Evolutionary conservation across 2,113 vertebrate species (phyloP), one percentile per base, ranked within the genome.

Genomic region (Numenius arquata): DNA sequence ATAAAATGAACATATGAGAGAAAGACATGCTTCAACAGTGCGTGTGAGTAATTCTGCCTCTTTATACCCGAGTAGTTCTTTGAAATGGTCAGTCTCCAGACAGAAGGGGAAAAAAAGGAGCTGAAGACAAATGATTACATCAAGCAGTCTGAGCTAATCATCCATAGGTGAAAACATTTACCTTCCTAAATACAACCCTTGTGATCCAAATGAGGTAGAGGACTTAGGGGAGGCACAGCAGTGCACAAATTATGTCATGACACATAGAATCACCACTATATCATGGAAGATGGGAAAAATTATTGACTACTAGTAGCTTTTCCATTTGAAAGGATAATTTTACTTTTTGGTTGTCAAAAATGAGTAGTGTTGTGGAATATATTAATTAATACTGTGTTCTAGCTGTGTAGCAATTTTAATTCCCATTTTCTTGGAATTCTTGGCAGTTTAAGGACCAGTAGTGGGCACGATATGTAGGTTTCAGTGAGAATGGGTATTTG

Each of bases 1-100:
- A 78, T 72, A 81, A 95, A 95, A 93, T 83, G 65, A 88, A 32
- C 62, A 79, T 83, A 77, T 93, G 92, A 90, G 72, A 66, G 55
- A 83, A 89, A 94, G 38, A 45, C 85, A 27, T 41, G 41, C 66
- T 95, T 90, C 85, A 80, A 8, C 38, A 80, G 78, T 55, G 40
- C 79, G 12, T 55, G 6, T 58, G 65, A 95, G 43, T 66, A 73
- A 56, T 23, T 94, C 92, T 90, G n/a, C 61, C 84, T 88, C 82
- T 94, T 83, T 89, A 66, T 38, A 90, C 43, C 18, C 85, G 68
- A 94, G 55, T 52, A 36, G 23, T 72, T 94, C 55, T 90, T 96
- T 92, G 65, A 27, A 93, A 94, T 29, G 27, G 11, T 85, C 72
- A 80, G 41, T 95, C 52, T 96, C 36, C 40, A 93, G 43, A 81